Conservation (phyloP, 2,797 vertebrate genomes). For the Cryptoblepharus egeriae region DNA sequence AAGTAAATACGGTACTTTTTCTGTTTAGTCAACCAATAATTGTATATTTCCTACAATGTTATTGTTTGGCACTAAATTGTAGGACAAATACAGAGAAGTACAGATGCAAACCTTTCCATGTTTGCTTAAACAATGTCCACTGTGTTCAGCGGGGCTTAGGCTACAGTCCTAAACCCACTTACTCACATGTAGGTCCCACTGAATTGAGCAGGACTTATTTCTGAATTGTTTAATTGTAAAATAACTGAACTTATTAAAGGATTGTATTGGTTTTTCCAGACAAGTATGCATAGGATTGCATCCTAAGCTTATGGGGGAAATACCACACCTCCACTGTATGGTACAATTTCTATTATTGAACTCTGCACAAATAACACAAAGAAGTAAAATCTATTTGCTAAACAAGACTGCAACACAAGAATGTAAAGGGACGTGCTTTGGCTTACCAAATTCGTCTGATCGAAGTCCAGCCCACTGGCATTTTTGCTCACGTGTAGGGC, state of each 20-base stretch:
- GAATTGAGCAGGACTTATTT: background rate
- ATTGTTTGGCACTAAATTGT: background rate
- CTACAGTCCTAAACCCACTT: too few species aligned
- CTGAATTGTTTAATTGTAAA: background rate
- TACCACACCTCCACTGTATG: rapidly evolving
- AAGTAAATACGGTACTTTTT: too few species aligned
- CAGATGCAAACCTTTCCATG: too few species aligned
- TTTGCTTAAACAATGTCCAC: too few species aligned
- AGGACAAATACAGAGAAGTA: too few species aligned
- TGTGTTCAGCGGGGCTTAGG: too few species aligned
- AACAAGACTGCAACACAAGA: background rate
- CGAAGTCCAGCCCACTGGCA: slow-evolving; percentile 82
- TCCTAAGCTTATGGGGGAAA: background rate
- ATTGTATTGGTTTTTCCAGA: too few species aligned
- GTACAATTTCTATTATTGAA: background rate
- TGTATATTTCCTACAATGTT: background rate
- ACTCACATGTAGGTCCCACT: too few species aligned
- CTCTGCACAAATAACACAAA: background rate
- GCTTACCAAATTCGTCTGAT: slow-evolving; percentile 84
- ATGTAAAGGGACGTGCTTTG: slow-evolving; percentile 6
- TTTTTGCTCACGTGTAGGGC: slow-evolving; percentile 61
- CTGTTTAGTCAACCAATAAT: background rate
- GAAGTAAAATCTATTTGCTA: background rate
- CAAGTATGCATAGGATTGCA: background rate
- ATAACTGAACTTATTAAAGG: too few species aligned